Base-by-base conservation (phyloP, 2,113 vertebrate species). In the Gallinago paraguaiae region DNA sequence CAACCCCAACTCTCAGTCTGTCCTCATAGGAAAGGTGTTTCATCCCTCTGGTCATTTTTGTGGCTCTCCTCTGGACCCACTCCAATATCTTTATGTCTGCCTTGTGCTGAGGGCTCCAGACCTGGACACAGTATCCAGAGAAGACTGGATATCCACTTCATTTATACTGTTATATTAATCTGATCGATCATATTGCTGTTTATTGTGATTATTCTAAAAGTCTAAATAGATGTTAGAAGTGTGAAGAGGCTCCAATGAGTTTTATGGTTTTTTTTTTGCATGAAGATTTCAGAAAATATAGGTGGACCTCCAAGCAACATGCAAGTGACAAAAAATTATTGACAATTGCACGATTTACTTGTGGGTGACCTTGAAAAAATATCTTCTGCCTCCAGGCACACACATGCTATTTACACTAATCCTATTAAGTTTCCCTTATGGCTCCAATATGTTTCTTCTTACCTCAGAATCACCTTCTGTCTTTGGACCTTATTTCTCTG, bases 311-410 rank as follows among this genome's bases (percentile, higher is more conserved):
- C 24, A 77, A 50, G 22, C 11, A 79, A 4, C 12, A 41, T 22
- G 9, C 5, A 87, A 89, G 14, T 77, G 54, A 70, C 37, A 91
- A 90, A 95, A 92, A 45, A 46, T 60, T 54, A 88, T 64, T 92
- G 48, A 91, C 59, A 82, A 90, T 28, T 92, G 5, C 27, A 92
- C 76, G 57, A 12, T 71, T 83, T 90, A 90, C 64, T 68, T 92
- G 39, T 70, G 35, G 10, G 17, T 96, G 90, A 90, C 93, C 87
- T 97, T 96, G 94, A 86, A 85, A 90, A 92, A 90, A 60, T 72
- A 71, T 88, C 69, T 94, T 80, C 48, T 91, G 54, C 68, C 69
- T 95, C 63, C 65, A 91, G 94, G 51, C 76, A 88, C 65, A 86
- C 51, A 57, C n/a, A 74, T 93, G 54, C 37, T 92, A 88, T 94